Evolutionary conservation across 1,140 invertebrate species (phyloP).

Genomic region (Vollenhovia emeryi): DNA sequence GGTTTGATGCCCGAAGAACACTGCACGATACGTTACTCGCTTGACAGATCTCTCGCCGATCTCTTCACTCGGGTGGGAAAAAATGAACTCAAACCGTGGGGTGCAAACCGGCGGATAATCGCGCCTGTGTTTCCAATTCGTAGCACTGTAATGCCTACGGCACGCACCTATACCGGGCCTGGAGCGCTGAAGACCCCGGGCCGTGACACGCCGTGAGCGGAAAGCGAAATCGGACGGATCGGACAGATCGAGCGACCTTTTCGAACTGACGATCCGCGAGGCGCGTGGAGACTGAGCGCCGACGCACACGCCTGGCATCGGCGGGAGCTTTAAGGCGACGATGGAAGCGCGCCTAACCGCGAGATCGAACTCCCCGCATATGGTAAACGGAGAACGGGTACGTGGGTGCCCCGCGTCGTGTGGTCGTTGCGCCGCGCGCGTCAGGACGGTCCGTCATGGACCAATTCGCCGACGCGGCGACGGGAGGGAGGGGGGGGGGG

Average conservation of each 20-base stretch:
- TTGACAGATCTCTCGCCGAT: neutral
- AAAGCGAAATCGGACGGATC: conserved; percentile 39
- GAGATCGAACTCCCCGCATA: conserved; percentile 80
- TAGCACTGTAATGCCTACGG: neutral
- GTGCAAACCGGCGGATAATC: neutral
- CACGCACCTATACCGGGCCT: neutral
- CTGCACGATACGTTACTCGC: neutral
- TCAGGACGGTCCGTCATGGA: conserved; percentile 51
- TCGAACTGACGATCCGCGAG: conserved; percentile 74
- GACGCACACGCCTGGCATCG: conserved; percentile 69
- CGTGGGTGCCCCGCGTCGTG: conserved; percentile 81
- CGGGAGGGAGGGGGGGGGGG: too few species aligned
- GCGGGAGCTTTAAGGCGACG: conserved; percentile 68
- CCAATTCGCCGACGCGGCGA: conserved; percentile 33
- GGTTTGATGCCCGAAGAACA: neutral
- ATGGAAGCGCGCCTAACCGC: conserved; percentile 60
- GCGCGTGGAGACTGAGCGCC: conserved; percentile 75
- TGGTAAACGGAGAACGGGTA: conserved; percentile 79
- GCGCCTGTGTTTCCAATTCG: neutral
- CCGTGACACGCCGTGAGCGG: neutral
- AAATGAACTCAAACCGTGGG: neutral
- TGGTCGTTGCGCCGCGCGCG: conserved; percentile 63
- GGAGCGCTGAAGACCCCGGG: neutral
- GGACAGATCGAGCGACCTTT: conserved; percentile 52
- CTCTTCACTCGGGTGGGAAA: neutral